Evolutionary conservation across 1,140 invertebrate species (phyloP), one percentile per base, ranked within the genome.

Genomic region (Zaprionus davidi): DNA sequence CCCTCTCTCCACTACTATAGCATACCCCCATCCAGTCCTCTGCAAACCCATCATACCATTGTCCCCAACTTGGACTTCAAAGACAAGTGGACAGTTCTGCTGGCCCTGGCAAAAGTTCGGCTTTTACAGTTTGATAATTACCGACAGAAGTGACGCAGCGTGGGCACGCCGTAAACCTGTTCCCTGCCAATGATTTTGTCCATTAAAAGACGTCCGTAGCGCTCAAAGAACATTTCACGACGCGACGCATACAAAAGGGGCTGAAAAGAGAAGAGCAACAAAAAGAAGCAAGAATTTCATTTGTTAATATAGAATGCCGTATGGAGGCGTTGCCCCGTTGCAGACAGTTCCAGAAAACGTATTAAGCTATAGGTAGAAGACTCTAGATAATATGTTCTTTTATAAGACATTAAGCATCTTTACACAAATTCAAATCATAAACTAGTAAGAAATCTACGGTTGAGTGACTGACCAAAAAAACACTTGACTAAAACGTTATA

Each of bases 141-240:
- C 92, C 92, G 91, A 71, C 94, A 94, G 6, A 95, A 87, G 92
- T 96, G 95, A 75, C 95, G 95, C 44, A 96, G 81, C 66, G 93
- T 82, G 28, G 92, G 87, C 41, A 93, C 91, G 17, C 92, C 92
- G 66, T 86, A 93, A 28, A 93, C 91, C 78, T 92, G 90, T 28
- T 93, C 88, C 56, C 78, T 83, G 22, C 64, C 78, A 74, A 97
- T 92, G 13, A 96, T 91, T 85, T 95, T 94, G 75, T 94, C 94
- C 64, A 94, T 92, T 22, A 96, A 86, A 53, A 97, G 93, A 64
- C 94, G 93, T 0, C 93, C 93, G 90, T 96, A 96, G 78, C 95
- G 95, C 73, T 96, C 94, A 60, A 95, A 93, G 13, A 95, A 93
- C 17, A 94, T 91, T 70, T 94, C 94, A 13, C 93, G 94, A 68